phyloP scores from a whole-genome alignment of 2,888 invertebrate species.

The Acrocyrtus sp. region DNA sequence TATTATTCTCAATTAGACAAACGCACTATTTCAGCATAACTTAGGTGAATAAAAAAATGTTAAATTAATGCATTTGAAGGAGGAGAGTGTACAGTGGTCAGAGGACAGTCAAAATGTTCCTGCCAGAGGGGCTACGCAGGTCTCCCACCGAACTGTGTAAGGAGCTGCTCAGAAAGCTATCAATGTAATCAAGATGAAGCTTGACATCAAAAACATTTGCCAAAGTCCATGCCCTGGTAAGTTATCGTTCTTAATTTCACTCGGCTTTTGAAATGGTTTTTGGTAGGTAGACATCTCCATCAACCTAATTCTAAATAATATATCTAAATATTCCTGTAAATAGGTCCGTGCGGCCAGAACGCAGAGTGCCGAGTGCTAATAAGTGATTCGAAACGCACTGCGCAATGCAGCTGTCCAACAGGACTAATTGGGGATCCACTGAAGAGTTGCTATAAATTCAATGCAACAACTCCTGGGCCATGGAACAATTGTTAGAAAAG shows the following conservation, averaged over 20 bases:
- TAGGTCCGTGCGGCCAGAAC: constrained; percentile 45
- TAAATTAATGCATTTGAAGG: constrained; percentile 15
- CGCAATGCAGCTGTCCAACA: constrained; percentile 43
- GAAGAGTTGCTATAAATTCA: constrained; percentile 40
- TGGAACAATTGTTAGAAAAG: constrained; percentile 42
- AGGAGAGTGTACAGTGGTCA: constrained; percentile 24
- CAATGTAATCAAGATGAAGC: constrained; percentile 45
- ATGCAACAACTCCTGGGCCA: constrained; percentile 33
- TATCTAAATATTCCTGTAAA: too few species aligned
- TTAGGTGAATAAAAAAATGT: not conserved
- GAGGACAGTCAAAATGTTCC: constrained; percentile 42
- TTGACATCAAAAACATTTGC: constrained; percentile 42
- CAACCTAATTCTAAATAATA: too few species aligned
- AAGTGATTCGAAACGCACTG: constrained; percentile 31
- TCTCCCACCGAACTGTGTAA: constrained; percentile 46
- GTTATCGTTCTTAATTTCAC: not conserved
- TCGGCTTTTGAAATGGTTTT: too few species aligned
- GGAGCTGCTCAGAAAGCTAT: constrained; percentile 27
- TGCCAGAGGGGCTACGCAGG: constrained; percentile 44
- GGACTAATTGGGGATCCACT: constrained; percentile 45
- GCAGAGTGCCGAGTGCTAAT: constrained; percentile 42
- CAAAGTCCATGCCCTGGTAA: constrained; percentile 51
- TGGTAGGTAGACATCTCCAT: too few species aligned
- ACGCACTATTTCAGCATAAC: not conserved
- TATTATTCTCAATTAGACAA: constrained; percentile 3